These are phyloP conservation scores for Lophura nycthemera DNA, from an alignment of 2,113 vertebrate genomes.

Conservation along the genomic window DNA sequence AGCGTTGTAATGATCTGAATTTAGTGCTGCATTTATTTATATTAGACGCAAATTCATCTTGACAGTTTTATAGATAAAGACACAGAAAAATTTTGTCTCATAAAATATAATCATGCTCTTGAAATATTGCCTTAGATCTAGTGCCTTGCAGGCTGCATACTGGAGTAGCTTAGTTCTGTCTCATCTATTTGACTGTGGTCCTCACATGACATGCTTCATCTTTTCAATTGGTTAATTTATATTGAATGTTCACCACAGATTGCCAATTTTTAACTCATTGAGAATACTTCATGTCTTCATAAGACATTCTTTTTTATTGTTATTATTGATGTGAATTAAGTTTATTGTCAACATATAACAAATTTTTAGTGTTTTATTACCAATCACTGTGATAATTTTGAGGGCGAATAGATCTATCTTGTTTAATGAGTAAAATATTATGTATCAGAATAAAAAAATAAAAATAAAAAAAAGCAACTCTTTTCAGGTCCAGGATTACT, in stretches of 20 bases:
- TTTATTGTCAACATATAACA: slow-evolving; percentile 40
- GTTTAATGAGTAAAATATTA: slow-evolving; percentile 32
- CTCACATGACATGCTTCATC: neutral
- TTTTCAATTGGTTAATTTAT: slow-evolving; percentile 55
- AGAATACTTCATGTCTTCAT: slow-evolving; percentile 26
- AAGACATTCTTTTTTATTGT: neutral
- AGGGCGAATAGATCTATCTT: slow-evolving; percentile 46
- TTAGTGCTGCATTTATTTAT: slow-evolving; percentile 74
- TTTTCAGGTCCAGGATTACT: neutral
- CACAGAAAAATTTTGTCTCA: slow-evolving; percentile 71
- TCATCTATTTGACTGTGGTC: slow-evolving; percentile 19
- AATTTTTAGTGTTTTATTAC: slow-evolving; percentile 36
- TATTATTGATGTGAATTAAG: slow-evolving; percentile 25
- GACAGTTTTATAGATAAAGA: slow-evolving; percentile 73
- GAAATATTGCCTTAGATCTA: slow-evolving; percentile 61
- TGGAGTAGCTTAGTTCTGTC: slow-evolving; percentile 37
- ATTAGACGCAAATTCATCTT: slow-evolving; percentile 70
- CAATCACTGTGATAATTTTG: slow-evolving; percentile 19
- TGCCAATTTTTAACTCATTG: slow-evolving; percentile 21
- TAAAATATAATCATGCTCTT: slow-evolving; percentile 70
- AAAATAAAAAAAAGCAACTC: neutral
- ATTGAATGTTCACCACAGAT: neutral
- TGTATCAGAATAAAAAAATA: neutral
- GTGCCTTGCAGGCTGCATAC: neutral
- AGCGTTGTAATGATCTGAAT: slow-evolving; percentile 68